These are phyloP conservation scores for Esperia sulphurella DNA, from an alignment of 2,888 invertebrate genomes.

Conservation along the genomic window DNA sequence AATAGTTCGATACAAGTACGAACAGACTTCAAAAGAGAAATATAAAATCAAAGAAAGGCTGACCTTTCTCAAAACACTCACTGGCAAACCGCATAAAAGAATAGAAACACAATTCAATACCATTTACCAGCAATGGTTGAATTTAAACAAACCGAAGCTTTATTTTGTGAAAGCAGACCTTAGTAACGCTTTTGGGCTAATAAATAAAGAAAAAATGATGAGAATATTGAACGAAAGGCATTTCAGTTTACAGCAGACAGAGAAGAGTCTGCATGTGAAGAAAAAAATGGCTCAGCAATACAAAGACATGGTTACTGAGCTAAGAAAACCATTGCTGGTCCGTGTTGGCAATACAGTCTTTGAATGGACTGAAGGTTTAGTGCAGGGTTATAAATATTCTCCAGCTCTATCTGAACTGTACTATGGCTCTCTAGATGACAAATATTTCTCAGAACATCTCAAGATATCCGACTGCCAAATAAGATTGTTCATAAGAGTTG, in stretches of 20 bases:
- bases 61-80: slow-evolving; percentile 44
- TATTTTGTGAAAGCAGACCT: slow-evolving; percentile 71
- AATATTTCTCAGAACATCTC: slow-evolving; percentile 46
- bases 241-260: slow-evolving; percentile 38
- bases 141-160: slow-evolving; percentile 49
- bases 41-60: slow-evolving; percentile 57
- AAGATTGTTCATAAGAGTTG: slow-evolving; percentile 58
- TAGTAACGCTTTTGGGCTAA: slow-evolving; percentile 72
- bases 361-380: slow-evolving; percentile 66
- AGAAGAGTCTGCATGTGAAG: slow-evolving; percentile 38
- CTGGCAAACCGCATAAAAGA: slow-evolving; percentile 33
- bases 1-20: slow-evolving; percentile 60
- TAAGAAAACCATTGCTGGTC: slow-evolving; percentile 58
- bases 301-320: slow-evolving; percentile 53
- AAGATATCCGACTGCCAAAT: slow-evolving; percentile 28
- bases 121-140: slow-evolving; percentile 49
- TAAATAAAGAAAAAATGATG: slow-evolving; percentile 50
- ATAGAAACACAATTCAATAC: slow-evolving; percentile 45
- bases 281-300: slow-evolving; percentile 50
- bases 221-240: slow-evolving; percentile 51
- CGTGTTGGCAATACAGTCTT: slow-evolving; percentile 66
- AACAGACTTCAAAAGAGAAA: slow-evolving; percentile 37
- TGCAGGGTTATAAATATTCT: slow-evolving; percentile 72
- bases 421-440: slow-evolving; percentile 56
- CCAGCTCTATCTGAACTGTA: slow-evolving; percentile 72